Conservation (phyloP, 2,113 vertebrate species). For the Toxotes jaculatrix region DNA sequence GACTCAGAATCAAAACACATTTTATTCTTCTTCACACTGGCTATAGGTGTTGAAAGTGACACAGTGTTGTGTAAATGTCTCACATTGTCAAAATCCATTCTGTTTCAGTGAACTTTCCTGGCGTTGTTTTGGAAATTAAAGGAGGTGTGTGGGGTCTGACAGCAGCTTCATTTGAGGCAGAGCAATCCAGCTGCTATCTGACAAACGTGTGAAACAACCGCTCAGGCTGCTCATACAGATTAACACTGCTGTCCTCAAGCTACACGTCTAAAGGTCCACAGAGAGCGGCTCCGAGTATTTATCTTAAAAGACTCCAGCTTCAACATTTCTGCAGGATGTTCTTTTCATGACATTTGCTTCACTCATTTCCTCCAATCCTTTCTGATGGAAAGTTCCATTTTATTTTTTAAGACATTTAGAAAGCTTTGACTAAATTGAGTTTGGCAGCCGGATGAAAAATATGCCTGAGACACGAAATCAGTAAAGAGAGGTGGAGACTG, state of each 20-base stretch:
- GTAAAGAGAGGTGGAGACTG: not conserved
- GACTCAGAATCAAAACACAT: too few species aligned
- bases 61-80: too few species aligned
- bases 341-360: slow-evolving; percentile 1
- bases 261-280: not conserved
- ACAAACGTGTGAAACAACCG: not conserved
- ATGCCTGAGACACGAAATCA: not conserved
- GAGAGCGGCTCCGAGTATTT: not conserved
- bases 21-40: too few species aligned
- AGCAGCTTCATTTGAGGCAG: too few species aligned
- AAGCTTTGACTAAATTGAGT: slow-evolving; percentile 12
- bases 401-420: slow-evolving; percentile 28
- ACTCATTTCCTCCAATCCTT: not conserved
- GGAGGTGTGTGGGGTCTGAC: too few species aligned
- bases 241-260: not conserved
- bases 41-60: too few species aligned
- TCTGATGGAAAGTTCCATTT: not conserved
- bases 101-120: too few species aligned
- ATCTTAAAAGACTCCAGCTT: slow-evolving; percentile 3
- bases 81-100: too few species aligned
- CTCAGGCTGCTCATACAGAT: not conserved
- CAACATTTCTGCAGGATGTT: not conserved
- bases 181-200: not conserved
- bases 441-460: slow-evolving; percentile 10
- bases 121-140: too few species aligned